Evolutionary conservation across 2,113 vertebrate genomes (phyloP), one percentile per base, ranked within the genome.

Genomic region (Zosterops lateralis): DNA sequence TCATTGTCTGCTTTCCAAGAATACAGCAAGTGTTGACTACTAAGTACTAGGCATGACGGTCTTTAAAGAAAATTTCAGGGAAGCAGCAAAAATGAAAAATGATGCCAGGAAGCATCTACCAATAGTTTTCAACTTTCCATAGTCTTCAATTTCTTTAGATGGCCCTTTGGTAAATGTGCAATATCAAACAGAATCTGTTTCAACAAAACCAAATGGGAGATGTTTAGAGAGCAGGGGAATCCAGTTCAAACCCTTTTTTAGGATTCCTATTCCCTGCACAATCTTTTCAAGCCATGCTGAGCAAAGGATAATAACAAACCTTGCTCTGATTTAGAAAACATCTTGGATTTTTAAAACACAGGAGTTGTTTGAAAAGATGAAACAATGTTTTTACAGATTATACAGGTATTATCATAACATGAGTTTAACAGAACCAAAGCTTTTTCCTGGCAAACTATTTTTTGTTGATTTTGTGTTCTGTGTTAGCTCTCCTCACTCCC

Each of bases 1-100:
- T 95, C 91, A 95, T 92, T 96, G 91, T 96, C 87, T 94, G 67
- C 80, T 89, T 96, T 97, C 94, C 91, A 96, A 94, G 81, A 95
- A 96, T 38, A 95, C 25, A 85, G 87, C 84, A 94, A 84, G 73
- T 81, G 84, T 96, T 58, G 83, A 87, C 83, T 87, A 89, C 53
- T 58, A 93, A 94, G 89, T 90, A 84, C 45, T 22, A 78, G 77
- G 91, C 94, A 73, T 66, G 57, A 96, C 36, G 0, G 70, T 85
- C 87, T 89, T 85, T 67, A 87, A 92, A 86, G 76, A 87, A 93
- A 80, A 89, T 76, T 95, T 92, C 68, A 82, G 57, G 34, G 61
- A 96, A 50, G 53, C 90, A 93, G 44, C 24, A 96, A 91, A 87
- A 76, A 91, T 5, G 29, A 84, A 86, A 93, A 92, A 73, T 12